A percentile compares a stretch with the other conserved stretches of the same genome.
Conservation (phyloP, 2,888 invertebrate genomes). For the Drosophila macrothrix region DNA sequence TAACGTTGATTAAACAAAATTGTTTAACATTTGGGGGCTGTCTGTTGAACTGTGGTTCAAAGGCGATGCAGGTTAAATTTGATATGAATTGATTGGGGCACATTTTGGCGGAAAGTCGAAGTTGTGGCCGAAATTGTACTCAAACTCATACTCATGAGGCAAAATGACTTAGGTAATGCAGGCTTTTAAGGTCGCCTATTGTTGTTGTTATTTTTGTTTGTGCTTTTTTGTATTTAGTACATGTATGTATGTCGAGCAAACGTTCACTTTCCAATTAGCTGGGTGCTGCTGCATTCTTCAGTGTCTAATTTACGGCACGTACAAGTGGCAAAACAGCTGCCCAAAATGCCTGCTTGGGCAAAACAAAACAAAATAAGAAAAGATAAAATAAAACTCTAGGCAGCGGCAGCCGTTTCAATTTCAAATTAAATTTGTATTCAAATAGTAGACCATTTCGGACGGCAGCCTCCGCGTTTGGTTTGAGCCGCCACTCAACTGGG, state of each 20-base stretch:
- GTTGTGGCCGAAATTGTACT: conserved; percentile 31
- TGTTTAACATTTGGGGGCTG: conserved; percentile 68
- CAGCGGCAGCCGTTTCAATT: conserved; percentile 67
- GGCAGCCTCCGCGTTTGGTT: conserved; percentile 28
- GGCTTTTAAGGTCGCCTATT: conserved; percentile 30
- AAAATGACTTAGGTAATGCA: conserved; percentile 36
- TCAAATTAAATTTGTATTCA: conserved; percentile 79
- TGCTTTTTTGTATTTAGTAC: background rate
- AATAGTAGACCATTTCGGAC: conserved; percentile 59
- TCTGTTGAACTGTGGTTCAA: conserved; percentile 61
- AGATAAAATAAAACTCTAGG: conserved; percentile 1
- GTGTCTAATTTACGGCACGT: conserved; percentile 75
- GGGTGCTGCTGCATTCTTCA: conserved; percentile 32
- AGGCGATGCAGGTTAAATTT: conserved; percentile 71
- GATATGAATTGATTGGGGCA: conserved; percentile 75
- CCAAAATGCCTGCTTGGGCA: conserved; percentile 60
- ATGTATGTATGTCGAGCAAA: conserved; percentile 26
- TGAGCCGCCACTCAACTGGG: conserved; percentile 72
- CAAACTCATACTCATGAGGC: conserved; percentile 22
- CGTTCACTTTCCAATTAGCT: conserved; percentile 70
- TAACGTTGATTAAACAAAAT: conserved; percentile 76
- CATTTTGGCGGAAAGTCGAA: conserved; percentile 34
- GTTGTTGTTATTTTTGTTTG: conserved; percentile 1
- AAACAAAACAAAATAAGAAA: conserved; percentile 11
- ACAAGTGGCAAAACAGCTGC: conserved; percentile 72